Conservation (phyloP, 92 coral and sea anemone genomes). For the Palythoa heliodiscus region DNA sequence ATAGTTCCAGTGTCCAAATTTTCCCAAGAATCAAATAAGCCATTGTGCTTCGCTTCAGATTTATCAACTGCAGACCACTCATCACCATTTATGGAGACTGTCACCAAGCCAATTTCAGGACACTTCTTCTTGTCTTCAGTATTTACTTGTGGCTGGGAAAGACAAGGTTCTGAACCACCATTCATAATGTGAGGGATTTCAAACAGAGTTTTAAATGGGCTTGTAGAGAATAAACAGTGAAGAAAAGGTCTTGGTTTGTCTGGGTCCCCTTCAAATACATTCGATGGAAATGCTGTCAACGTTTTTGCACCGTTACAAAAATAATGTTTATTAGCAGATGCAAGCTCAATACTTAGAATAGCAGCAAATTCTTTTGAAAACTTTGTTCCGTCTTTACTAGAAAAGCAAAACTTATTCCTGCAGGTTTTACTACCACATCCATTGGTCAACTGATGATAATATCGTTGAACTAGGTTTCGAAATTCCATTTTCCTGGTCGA, state of each 20-base stretch:
- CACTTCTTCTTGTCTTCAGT: not conserved
- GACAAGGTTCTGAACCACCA: constrained; percentile 23
- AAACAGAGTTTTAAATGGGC: constrained; percentile 84
- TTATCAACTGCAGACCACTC: not conserved
- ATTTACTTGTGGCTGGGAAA: not conserved
- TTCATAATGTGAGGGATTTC: constrained; percentile 34
- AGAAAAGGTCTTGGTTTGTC: constrained; percentile 76
- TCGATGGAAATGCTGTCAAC: constrained; percentile 51
- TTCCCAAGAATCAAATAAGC: constrained; percentile 35
- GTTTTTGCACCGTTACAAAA: constrained; percentile 63
- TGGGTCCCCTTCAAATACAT: constrained; percentile 76
- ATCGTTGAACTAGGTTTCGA: constrained; percentile 77
- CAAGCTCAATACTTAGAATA: constrained; percentile 90
- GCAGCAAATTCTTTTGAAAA: constrained; percentile 79
- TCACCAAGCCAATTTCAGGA: not conserved
- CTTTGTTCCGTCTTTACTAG: constrained; percentile 60
- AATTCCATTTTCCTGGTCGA: constrained; percentile 75
- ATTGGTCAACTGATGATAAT: constrained; percentile 80
- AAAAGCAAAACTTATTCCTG: constrained; percentile 83
- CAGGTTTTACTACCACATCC: constrained; percentile 87
- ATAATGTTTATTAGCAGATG: constrained; percentile 76
- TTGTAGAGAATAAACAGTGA: constrained; percentile 76
- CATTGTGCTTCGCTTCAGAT: not conserved
- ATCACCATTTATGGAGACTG: not conserved
- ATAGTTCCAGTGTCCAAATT: not conserved